phyloP scores from a whole-genome alignment of 2,113 vertebrate genomes.

The Colinus virginianus region DNA sequence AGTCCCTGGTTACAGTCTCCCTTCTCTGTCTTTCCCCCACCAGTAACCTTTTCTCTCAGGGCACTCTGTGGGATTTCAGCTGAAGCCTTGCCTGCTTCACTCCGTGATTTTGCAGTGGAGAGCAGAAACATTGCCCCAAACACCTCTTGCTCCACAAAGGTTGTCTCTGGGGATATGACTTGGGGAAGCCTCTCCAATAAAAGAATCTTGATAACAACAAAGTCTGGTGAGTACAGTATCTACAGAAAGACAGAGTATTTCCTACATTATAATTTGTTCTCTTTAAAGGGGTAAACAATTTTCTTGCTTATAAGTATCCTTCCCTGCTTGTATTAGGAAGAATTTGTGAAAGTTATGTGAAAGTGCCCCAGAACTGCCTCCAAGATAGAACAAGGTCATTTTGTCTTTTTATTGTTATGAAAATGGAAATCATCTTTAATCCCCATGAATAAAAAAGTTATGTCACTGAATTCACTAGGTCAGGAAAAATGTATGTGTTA shows the following conservation, averaged over 20 bases:
- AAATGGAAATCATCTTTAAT: neutral
- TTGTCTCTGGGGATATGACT: constrained; percentile 79
- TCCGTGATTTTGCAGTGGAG: constrained; percentile 12
- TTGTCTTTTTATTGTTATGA: neutral
- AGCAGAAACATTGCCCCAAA: neutral
- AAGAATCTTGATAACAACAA: constrained; percentile 87
- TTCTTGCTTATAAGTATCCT: neutral
- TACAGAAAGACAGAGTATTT: neutral
- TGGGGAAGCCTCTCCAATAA: constrained; percentile 87
- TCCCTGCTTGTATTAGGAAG: neutral
- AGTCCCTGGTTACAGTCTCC: constrained; percentile 68
- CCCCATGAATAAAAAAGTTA: neutral
- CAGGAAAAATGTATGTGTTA: neutral
- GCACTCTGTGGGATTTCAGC: constrained; percentile 36
- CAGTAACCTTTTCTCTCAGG: constrained; percentile 52
- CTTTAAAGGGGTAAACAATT: neutral
- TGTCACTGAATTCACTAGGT: neutral
- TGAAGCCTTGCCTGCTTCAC: neutral
- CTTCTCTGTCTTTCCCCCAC: constrained; percentile 8
- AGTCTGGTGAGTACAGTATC: constrained; percentile 83
- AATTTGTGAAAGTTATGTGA: neutral
- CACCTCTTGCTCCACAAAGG: neutral
- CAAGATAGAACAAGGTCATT: neutral
- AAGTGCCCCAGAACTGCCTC: neutral
- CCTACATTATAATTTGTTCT: neutral